Base-by-base conservation (phyloP, 2,797 vertebrate species). In the Danio albolineatus region DNA sequence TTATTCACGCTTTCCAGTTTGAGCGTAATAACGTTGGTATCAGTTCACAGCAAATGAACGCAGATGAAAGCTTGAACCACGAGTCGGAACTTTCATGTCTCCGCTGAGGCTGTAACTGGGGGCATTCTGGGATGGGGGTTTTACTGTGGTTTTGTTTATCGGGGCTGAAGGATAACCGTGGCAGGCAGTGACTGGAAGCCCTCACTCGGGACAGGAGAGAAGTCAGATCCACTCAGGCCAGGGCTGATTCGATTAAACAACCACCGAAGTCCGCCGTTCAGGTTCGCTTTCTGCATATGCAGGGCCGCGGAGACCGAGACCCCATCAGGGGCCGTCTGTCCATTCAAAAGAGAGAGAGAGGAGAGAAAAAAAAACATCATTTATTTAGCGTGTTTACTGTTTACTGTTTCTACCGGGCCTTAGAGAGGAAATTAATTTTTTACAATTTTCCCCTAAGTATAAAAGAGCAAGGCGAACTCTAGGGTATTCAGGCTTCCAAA, bases 331-430 rank as follows among this genome's bases (percentile, higher is more conserved):
- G 59, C 80, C 17, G 69, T 90, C 88, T 72, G 12, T 91, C 82
- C 73, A 84, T 80, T 72, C 70, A 80, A 85, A 88, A 88, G 82
- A 88, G 64, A 62, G 28, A 28, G 28, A 28, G 28, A 28, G 28
- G 54, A 72, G 46, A 51, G 38, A 39, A 64, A 28, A 51, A 59
- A 66, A 65, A 75, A 88, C 81, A 94, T 93, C 69, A 94, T 93
- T 94, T 93, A 94, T 94, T 94, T 90, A 93, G 84, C 85, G 83
- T 94, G 93, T 94, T 93, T 94, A 93, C 92, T 76, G 85, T 91
- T 91, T 91, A 90, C 87, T 84, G 86, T 91, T 88, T 90, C 89
- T 82, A 76, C 73, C 59, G 73, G 64, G 79, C 84, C 79, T 88
- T 88, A 72, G 85, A 90, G 87, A 87, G 89, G 84, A 76, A 82